Percentiles rank a stretch among this genome's conserved stretches.
Conservation (phyloP, 2,797 vertebrate genomes). For the Periophthalmus magnuspinnatus region DNA sequence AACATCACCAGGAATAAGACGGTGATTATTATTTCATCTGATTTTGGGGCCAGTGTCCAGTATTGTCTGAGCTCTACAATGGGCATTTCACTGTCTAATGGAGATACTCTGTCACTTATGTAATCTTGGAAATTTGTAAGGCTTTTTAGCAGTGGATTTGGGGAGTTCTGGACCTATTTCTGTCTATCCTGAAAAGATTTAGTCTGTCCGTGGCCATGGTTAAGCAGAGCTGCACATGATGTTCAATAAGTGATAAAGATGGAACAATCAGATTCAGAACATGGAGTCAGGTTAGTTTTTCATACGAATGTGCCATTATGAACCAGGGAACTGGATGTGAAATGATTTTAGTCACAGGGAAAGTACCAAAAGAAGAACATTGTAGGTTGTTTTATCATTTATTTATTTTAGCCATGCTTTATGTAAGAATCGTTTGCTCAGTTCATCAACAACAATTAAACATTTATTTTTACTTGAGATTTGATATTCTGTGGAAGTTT, state of each 20-base stretch:
- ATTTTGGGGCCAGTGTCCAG: conserved; percentile 64
- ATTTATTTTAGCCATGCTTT: too few species aligned
- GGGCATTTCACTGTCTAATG: conserved; percentile 12
- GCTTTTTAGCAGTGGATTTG: not conserved
- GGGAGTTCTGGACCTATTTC: not conserved
- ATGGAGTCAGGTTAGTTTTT: too few species aligned
- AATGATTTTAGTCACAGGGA: too few species aligned
- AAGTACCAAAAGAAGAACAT: too few species aligned
- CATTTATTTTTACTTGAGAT: too few species aligned
- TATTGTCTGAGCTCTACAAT: conserved; percentile 56
- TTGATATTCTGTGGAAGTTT: too few species aligned
- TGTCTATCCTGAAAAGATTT: not conserved
- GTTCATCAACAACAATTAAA: too few species aligned
- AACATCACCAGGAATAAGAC: conserved; percentile 60
- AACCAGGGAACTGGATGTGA: too few species aligned
- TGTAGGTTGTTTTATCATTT: too few species aligned
- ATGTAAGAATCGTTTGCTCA: too few species aligned
- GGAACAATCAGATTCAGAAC: not conserved
- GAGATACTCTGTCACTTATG: not conserved
- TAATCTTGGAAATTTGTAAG: not conserved
- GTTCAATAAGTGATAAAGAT: not conserved
- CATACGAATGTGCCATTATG: too few species aligned
- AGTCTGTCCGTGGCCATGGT: not conserved
- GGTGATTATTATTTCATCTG: conserved; percentile 69
- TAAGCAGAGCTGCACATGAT: not conserved